These are phyloP conservation scores for Anoura caudifer DNA, from an alignment of 2,113 vertebrate species.

Conservation along the genomic window DNA sequence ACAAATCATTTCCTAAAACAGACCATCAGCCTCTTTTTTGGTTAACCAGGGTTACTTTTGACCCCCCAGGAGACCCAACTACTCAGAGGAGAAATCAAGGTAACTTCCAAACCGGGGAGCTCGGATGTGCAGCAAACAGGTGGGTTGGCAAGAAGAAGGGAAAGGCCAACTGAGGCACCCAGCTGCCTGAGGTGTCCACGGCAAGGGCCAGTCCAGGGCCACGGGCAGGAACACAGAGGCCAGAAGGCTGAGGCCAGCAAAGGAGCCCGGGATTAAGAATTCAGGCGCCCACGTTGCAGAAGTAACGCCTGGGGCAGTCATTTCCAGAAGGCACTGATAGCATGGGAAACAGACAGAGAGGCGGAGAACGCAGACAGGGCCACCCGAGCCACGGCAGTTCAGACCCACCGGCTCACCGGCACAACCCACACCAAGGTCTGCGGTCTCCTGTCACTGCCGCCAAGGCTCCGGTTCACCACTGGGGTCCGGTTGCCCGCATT, in stretches of 20 bases:
- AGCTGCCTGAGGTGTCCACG: not conserved
- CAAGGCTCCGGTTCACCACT: not conserved
- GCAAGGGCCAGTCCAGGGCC: not conserved
- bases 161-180: not conserved
- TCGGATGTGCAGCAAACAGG: not conserved
- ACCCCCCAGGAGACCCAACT: not conserved
- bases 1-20: not conserved
- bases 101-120: not conserved
- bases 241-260: not conserved
- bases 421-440: not conserved
- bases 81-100: not conserved
- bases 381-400: not conserved
- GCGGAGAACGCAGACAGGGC: not conserved
- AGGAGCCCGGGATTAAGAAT: not conserved
- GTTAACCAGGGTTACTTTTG: not conserved
- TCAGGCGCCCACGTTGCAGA: not conserved
- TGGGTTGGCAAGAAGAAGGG: not conserved
- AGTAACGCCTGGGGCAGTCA: not conserved
- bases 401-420: not conserved
- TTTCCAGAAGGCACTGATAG: not conserved
- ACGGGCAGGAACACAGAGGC: too few relatives aligned
- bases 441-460: not conserved
- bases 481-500: not conserved
- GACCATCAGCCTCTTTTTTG: not conserved
- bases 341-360: not conserved